These are phyloP conservation scores for Hemicordylus capensis DNA, from an alignment of 2,113 vertebrate genomes.

Conservation along the genomic window DNA sequence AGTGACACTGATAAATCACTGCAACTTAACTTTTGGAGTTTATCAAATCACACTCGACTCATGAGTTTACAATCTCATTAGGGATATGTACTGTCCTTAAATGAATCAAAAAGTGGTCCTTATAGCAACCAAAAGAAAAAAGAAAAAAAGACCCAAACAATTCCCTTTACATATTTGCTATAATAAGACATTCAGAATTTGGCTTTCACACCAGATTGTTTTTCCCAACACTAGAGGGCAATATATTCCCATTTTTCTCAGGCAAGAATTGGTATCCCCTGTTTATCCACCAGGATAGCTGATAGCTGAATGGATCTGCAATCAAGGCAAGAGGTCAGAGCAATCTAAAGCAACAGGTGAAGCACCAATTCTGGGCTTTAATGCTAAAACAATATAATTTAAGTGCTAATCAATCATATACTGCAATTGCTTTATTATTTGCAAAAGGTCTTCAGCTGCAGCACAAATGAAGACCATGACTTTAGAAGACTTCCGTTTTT, in stretches of 20 bases:
- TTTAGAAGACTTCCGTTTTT: neutral
- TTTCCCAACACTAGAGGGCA: conserved; percentile 76
- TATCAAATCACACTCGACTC: neutral
- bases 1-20: neutral
- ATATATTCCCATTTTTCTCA: conserved; percentile 61
- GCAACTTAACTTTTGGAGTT: neutral
- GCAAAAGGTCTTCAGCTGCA: neutral
- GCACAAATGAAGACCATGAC: neutral
- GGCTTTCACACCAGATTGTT: neutral
- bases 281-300: neutral
- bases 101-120: neutral
- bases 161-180: neutral
- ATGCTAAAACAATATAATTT: neutral
- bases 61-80: neutral
- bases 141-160: neutral
- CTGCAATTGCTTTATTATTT: neutral
- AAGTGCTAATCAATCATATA: conserved; percentile 6
- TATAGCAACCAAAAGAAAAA: neutral
- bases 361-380: neutral
- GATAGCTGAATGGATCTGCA: neutral
- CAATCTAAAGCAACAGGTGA: neutral
- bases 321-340: neutral
- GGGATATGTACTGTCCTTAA: fast-evolving
- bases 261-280: neutral
- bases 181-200: fast-evolving